Evolutionary conservation across 1,140 invertebrate species (phyloP).

Genomic region (Caenorhabditis latens): DNA sequence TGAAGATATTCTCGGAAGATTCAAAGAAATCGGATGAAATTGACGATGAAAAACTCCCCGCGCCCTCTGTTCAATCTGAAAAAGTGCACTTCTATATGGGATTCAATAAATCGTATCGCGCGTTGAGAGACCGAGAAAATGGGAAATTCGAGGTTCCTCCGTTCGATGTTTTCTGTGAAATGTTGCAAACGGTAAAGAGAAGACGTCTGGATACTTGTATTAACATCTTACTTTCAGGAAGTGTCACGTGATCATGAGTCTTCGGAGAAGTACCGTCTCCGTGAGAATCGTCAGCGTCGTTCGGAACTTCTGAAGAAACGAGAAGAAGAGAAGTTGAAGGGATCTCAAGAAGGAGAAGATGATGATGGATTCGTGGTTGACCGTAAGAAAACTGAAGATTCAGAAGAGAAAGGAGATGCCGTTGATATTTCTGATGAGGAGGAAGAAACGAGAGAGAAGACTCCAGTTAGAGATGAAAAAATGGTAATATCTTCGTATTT

Average conservation of each 20-base stretch:
- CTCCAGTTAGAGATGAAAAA: background rate
- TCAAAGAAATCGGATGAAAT: background rate
- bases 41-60: background rate
- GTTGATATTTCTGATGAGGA: background rate
- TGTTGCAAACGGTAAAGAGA: slow-evolving; percentile 13
- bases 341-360: background rate
- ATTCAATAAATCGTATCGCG: slow-evolving; percentile 18
- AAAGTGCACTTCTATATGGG: slow-evolving; percentile 18
- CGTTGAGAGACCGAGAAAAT: background rate
- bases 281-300: background rate
- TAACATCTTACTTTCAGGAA: background rate
- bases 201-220: background rate
- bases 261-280: background rate
- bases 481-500: background rate
- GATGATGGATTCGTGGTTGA: background rate
- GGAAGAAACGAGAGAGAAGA: background rate
- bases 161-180: background rate
- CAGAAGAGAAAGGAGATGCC: no score
- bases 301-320: background rate
- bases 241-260: background rate
- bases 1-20: slow-evolving; percentile 30
- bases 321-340: background rate
- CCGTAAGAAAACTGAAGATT: background rate
- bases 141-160: slow-evolving; percentile 7
- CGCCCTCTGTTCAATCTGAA: background rate